These are phyloP conservation scores for Lontra canadensis DNA, from an alignment of 2,113 vertebrate species.

Conservation along the genomic window DNA sequence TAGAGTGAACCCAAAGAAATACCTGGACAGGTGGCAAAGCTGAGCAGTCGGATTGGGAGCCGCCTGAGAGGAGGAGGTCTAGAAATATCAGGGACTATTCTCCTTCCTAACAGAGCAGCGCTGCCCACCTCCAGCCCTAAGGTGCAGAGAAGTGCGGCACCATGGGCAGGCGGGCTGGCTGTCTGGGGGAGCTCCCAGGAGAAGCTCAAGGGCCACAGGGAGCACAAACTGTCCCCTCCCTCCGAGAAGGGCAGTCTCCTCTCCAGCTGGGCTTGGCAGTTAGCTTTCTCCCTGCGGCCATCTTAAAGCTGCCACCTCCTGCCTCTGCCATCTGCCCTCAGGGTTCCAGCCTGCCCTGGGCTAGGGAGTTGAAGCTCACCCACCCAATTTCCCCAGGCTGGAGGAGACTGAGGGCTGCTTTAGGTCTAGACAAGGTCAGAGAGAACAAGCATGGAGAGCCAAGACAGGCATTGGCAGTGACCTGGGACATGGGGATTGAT, in stretches of 20 bases:
- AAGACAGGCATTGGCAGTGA: neutral
- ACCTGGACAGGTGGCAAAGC: conserved; percentile 23
- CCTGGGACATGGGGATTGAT: neutral
- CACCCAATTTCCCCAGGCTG: neutral
- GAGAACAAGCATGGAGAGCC: neutral
- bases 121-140: neutral
- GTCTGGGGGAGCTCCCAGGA: neutral
- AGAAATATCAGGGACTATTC: neutral
- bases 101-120: neutral
- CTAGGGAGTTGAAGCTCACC: neutral
- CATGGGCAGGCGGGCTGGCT: accelerated
- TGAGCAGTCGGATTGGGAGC: conserved; percentile 35
- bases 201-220: accelerated
- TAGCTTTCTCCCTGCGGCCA: neutral
- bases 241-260: neutral
- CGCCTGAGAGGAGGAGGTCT: neutral
- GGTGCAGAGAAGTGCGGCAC: neutral
- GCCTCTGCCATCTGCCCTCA: neutral
- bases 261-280: neutral
- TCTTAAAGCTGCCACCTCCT: neutral
- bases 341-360: neutral
- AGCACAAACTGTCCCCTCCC: accelerated
- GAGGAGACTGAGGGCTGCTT: neutral
- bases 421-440: neutral
- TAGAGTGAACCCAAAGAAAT: neutral